Evolutionary conservation across 2,797 vertebrate species (phyloP).

Genomic region (Ficedula albicollis): DNA sequence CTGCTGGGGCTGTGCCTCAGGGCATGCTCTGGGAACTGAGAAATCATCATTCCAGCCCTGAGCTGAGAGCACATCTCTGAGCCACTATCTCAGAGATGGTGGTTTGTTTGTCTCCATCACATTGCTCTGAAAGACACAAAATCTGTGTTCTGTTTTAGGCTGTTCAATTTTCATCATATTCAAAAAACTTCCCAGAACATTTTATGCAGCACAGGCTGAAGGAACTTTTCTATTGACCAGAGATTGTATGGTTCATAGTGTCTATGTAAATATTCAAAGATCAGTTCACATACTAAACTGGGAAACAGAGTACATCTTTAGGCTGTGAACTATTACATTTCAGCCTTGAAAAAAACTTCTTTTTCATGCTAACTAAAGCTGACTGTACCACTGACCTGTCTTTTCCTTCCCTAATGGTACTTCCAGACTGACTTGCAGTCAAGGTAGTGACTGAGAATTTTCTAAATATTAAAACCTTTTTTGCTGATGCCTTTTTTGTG

Average conservation of each 20-base stretch:
- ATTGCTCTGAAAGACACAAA: background rate
- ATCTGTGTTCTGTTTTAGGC: background rate
- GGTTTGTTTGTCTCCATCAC: background rate
- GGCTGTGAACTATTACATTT: background rate
- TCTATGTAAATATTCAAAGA: background rate
- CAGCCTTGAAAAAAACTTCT: background rate
- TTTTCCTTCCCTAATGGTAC: background rate
- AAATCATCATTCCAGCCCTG: accelerated
- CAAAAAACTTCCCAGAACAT: background rate
- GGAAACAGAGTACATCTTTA: background rate
- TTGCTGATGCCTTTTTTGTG: background rate
- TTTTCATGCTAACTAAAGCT: background rate
- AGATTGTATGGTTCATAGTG: accelerated
- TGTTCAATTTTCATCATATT: background rate
- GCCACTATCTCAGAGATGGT: background rate
- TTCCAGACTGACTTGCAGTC: background rate
- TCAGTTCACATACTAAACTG: background rate
- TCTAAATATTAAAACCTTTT: background rate
- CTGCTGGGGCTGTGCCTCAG: background rate
- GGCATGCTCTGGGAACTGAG: background rate
- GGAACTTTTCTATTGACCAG: background rate
- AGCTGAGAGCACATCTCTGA: background rate
- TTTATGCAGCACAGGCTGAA: background rate
- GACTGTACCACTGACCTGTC: accelerated
- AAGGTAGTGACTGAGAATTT: background rate